These are phyloP conservation scores for Nycteola revayana DNA, from an alignment of 2,888 invertebrate genomes.

Conservation along the genomic window DNA sequence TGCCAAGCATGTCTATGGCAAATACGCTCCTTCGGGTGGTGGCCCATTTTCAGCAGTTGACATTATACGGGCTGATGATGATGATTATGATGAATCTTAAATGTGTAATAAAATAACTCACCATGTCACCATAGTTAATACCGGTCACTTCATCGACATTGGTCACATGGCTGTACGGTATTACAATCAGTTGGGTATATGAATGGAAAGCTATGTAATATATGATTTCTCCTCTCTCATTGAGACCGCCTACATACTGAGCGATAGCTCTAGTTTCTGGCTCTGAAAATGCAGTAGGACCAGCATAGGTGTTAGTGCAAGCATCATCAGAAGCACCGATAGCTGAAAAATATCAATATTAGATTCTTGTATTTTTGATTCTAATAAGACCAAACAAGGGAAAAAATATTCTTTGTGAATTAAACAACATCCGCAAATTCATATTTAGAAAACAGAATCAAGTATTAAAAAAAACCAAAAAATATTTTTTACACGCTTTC, in stretches of 20 bases:
- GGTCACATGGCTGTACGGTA: constrained; percentile 72
- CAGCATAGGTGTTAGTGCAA: constrained; percentile 78
- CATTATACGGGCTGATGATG: no score
- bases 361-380: no score
- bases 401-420: no score
- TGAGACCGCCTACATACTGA: constrained; percentile 49
- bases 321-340: constrained; percentile 61
- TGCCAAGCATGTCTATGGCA: no score
- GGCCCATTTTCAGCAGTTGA: no score
- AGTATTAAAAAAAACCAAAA: no score
- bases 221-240: constrained; percentile 44
- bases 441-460: neutral
- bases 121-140: constrained; percentile 64
- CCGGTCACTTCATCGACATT: constrained; percentile 32
- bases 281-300: constrained; percentile 77
- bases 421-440: no score
- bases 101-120: no score
- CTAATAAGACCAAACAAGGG: no score
- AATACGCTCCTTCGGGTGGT: no score
- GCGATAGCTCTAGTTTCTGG: constrained; percentile 71
- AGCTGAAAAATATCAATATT: constrained; percentile 55
- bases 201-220: constrained; percentile 82
- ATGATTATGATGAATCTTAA: no score
- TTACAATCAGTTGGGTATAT: constrained; percentile 75
- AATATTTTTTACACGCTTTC: no score